Evolutionary conservation across 1,140 invertebrate species (phyloP), one percentile per base, ranked within the genome.

Genomic region (Apocrypta bakeri): DNA sequence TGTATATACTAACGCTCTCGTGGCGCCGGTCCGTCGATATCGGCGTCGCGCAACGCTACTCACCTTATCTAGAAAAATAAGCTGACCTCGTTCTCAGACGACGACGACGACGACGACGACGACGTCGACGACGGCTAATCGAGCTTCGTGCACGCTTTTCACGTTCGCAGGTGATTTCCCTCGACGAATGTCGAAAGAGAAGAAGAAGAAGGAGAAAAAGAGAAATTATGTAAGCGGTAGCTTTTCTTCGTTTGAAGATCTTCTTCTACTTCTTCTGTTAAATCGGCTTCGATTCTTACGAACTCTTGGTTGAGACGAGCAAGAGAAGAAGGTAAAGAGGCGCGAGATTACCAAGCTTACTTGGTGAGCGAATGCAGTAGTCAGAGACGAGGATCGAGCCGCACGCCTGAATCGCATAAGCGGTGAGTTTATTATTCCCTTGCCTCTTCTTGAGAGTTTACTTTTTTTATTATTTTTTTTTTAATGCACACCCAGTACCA

Each of bases 361-460:
- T n/a, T 0, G 48, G 48, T 56, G 48, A 56, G 48, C 68, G 68
- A 29, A 69, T 69, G 68, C 68, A 31, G 68, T 69, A 69, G 68
- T 21, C 31, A 69, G 12, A 31, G 14, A 27, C 12, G 25, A 64
- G 63, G 3, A 66, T 56, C 64, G 21, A 25, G 29, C 48, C 56
- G 68, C 24, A 71, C 78, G 68, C 66, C 66, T 71, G 33, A 56
- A 80, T 80, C 68, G 48, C 56, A n/a, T 56, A 63, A 48, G 48
- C 68, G 78, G 68, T 80, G 3, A 71, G 42, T 71, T 71, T 1
- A 42, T 42, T 42, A 11, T 42, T 42, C 12, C n/a, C n/a, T n/a
- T n/a, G n/a, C n/a, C n/a, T n/a, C n/a, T n/a, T n/a, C n/a, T n/a
- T n/a, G n/a, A n/a, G n/a, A n/a, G n/a, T n/a, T n/a, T n/a, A n/a